phyloP scores from a whole-genome alignment of 2,888 invertebrate species.

The Nebria salina region DNA sequence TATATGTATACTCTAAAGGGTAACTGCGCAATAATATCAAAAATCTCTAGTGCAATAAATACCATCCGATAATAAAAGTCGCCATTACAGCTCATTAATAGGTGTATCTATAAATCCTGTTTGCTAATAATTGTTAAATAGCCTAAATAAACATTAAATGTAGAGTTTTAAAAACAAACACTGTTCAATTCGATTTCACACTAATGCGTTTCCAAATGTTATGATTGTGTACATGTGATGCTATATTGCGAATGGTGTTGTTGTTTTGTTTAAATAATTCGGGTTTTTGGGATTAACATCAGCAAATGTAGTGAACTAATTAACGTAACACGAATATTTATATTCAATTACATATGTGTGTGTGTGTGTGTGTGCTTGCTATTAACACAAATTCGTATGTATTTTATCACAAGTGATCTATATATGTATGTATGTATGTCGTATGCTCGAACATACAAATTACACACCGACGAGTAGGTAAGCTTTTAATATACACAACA shows the following conservation, averaged over 20 bases:
- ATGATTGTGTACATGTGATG: not conserved
- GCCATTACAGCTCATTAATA: not conserved
- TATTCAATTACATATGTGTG: constrained; percentile 38
- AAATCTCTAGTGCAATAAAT: not conserved
- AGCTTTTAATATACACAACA: not conserved
- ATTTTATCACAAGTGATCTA: constrained; percentile 24
- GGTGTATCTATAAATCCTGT: not conserved
- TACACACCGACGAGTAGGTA: not conserved
- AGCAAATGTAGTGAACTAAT: constrained; percentile 36
- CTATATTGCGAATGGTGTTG: not conserved
- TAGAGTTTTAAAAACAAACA: constrained; percentile 2
- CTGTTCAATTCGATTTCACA: constrained; percentile 10
- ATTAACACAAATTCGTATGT: constrained; percentile 36
- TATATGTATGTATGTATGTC: not conserved
- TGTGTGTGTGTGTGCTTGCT: constrained; percentile 24
- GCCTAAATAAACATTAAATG: not conserved
- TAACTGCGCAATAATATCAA: too few species aligned
- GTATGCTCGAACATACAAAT: not conserved
- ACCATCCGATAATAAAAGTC: not conserved
- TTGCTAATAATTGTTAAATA: constrained; percentile 8
- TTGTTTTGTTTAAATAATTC: constrained; percentile 38
- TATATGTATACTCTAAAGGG: too few species aligned
- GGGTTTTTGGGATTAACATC: constrained; percentile 35
- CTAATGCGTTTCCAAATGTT: constrained; percentile 9
- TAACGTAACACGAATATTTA: constrained; percentile 45